Percentiles rank a stretch among this genome's conserved stretches.
phyloP scores from a whole-genome alignment of 1,140 invertebrate genomes.

The Heterodera schachtii region DNA sequence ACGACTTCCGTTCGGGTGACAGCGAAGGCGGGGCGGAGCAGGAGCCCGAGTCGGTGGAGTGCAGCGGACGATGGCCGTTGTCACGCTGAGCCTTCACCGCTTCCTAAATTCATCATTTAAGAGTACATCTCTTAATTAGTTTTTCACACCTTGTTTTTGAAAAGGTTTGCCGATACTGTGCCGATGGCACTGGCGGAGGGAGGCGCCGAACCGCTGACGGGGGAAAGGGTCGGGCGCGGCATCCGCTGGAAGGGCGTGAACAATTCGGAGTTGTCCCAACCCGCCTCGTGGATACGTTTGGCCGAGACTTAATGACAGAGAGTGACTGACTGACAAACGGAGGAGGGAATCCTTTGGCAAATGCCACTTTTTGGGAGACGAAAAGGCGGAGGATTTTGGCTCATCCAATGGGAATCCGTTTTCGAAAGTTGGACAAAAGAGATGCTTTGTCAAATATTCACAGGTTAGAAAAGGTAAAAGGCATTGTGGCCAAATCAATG shows the following conservation, averaged over 20 bases:
- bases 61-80: constrained; percentile 20
- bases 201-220: background rate
- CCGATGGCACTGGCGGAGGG: background rate
- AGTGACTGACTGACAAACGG: background rate
- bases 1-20: constrained; percentile 17
- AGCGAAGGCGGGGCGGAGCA: constrained; percentile 23
- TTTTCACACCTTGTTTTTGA: background rate
- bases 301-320: background rate
- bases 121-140: too few relatives aligned
- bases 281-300: constrained; percentile 3
- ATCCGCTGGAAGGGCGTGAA: constrained; percentile 5
- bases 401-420: background rate
- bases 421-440: background rate
- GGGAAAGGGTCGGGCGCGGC: background rate
- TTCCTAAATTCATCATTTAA: too few relatives aligned
- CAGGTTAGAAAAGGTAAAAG: constrained; percentile 1
- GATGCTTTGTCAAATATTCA: background rate
- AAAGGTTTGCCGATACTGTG: background rate
- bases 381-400: background rate
- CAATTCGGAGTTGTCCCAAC: background rate
- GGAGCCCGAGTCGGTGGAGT: constrained; percentile 20
- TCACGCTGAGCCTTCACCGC: background rate
- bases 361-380: background rate
- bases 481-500: background rate
- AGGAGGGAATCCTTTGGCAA: background rate